phyloP scores from a whole-genome alignment of 2,113 vertebrate species.

The Zeus faber region DNA sequence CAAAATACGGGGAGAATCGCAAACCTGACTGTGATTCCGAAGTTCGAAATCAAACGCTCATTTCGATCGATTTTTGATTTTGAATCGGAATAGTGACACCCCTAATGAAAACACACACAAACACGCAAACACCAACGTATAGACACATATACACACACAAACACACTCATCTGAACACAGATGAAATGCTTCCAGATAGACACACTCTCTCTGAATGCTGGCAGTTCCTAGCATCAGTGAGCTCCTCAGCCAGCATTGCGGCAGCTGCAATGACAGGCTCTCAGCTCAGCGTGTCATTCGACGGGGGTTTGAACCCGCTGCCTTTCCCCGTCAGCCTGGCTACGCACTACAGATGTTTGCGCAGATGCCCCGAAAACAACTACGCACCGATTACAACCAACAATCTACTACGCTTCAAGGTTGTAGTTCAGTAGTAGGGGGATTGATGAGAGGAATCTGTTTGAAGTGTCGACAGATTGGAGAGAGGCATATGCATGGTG shows the following conservation, averaged over 20 bases:
- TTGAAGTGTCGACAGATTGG: slow-evolving; percentile 52
- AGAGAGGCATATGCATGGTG: slow-evolving; percentile 35
- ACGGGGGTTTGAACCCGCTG: slow-evolving; percentile 28
- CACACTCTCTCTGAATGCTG: slow-evolving; percentile 43
- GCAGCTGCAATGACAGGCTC: slow-evolving; percentile 38
- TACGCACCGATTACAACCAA: too few species aligned
- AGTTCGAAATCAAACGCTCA: too few species aligned
- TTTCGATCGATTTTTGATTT: too few species aligned
- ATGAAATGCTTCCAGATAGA: slow-evolving; percentile 14
- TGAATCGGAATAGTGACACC: too few species aligned
- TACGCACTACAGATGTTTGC: background rate
- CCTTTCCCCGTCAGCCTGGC: slow-evolving; percentile 43
- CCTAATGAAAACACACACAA: background rate
- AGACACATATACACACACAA: background rate
- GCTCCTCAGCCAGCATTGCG: slow-evolving; percentile 48
- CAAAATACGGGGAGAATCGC: too few species aligned
- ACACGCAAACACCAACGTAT: background rate
- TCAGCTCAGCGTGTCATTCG: slow-evolving; percentile 29
- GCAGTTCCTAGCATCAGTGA: slow-evolving; percentile 51
- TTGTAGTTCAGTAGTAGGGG: slow-evolving; percentile 33
- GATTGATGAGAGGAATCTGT: slow-evolving; percentile 29
- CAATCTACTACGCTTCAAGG: slow-evolving; percentile 20
- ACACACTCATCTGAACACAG: background rate
- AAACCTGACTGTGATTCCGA: too few species aligned
- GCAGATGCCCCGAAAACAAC: background rate